These are phyloP conservation scores for Neolamprologus modestus DNA, from an alignment of 2,113 vertebrate species.

Conservation along the genomic window DNA sequence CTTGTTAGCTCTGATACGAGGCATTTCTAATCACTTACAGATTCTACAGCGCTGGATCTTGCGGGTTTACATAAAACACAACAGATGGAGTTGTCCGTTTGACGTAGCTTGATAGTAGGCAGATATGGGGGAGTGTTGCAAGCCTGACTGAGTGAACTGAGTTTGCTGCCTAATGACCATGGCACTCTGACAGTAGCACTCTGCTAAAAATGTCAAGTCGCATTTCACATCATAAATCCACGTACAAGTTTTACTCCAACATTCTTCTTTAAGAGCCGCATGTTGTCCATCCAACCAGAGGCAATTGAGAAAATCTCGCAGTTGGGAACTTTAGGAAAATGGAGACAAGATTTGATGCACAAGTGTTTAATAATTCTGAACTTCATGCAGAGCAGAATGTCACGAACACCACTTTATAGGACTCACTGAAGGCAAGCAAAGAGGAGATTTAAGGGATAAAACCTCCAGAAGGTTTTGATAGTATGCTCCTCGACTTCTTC, in stretches of 20 bases:
- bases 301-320: background rate
- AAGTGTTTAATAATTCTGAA: background rate
- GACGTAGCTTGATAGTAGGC: slow-evolving; percentile 14
- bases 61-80: slow-evolving; percentile 7
- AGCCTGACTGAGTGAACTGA: slow-evolving; percentile 6
- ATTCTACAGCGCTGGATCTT: background rate
- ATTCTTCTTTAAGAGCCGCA: slow-evolving; percentile 8
- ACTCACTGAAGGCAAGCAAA: background rate
- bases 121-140: slow-evolving; percentile 1
- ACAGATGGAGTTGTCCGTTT: slow-evolving; percentile 30
- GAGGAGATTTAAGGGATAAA: background rate
- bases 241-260: background rate
- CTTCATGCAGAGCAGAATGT: background rate
- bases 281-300: slow-evolving; percentile 1
- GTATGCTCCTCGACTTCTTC: slow-evolving; percentile 27
- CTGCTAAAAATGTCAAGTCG: slow-evolving; percentile 25
- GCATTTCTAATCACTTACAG: slow-evolving; percentile 34
- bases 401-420: background rate
- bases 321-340: background rate
- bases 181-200: slow-evolving; percentile 41
- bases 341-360: background rate
- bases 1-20: background rate
- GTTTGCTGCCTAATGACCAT: slow-evolving; percentile 33
- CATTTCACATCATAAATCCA: slow-evolving; percentile 32
- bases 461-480: slow-evolving; percentile 15